These are phyloP conservation scores for Parnassius orleans DNA, from an alignment of 2,888 invertebrate genomes.

Conservation along the genomic window DNA sequence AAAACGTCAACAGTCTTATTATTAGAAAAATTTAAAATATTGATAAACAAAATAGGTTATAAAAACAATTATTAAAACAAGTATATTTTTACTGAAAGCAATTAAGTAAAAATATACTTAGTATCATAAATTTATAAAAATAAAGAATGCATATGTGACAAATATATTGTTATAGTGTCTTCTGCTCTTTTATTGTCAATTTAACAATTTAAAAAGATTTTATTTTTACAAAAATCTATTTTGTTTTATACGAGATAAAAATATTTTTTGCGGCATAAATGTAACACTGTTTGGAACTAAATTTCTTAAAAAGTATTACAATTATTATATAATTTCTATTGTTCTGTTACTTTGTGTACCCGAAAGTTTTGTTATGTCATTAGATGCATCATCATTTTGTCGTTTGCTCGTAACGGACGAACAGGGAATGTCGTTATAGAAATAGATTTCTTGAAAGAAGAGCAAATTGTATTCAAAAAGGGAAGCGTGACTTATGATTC, in stretches of 20 bases:
- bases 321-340: conserved; percentile 35
- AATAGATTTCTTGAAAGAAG: conserved; percentile 22
- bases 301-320: conserved; percentile 21
- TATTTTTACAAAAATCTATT: not conserved
- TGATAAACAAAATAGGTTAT: too few relatives aligned
- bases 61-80: too few relatives aligned
- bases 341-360: conserved; percentile 31
- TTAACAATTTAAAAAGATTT: not conserved
- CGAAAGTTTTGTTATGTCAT: conserved; percentile 41
- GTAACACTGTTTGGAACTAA: conserved; percentile 13
- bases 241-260: conserved; percentile 7
- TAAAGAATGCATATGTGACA: too few relatives aligned
- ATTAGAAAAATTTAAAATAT: too few relatives aligned
- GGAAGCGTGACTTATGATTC: conserved; percentile 11
- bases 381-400: conserved; percentile 44
- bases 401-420: conserved; percentile 36
- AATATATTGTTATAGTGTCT: too few relatives aligned
- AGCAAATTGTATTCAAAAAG: conserved; percentile 5
- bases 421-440: conserved; percentile 37
- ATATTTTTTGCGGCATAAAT: conserved; percentile 17
- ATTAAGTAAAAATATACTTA: too few relatives aligned
- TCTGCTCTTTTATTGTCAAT: not conserved
- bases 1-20: too few relatives aligned
- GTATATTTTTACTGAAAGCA: too few relatives aligned
- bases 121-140: too few relatives aligned